Evolutionary conservation across 1,140 invertebrate genomes (phyloP), one percentile per base, ranked within the genome.

Genomic region (Linepithema humile): DNA sequence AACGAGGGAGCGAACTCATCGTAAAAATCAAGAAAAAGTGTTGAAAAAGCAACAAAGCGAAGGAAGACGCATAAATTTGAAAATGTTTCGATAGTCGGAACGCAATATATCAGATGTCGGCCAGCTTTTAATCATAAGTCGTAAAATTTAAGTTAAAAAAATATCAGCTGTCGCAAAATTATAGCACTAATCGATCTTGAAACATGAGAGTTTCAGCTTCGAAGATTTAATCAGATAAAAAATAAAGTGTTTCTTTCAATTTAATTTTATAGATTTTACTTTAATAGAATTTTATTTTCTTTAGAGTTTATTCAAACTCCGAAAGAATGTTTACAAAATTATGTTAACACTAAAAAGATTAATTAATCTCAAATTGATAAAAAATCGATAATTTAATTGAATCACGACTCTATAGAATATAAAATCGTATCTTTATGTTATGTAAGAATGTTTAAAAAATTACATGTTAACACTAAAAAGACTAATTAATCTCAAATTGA

Each of bases 61-160:
- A 20, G 10, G n/a, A 7, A 65, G 59, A 50, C 64, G 45, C 12
- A 80, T 80, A 80, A 70, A 80, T 70, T 69, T 12, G 35, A 53
- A 69, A 32, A 10, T 6, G 26, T 59, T 45, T 20, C 26, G 35
- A 9, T 73, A 10, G 57, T n/a, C 32, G 29, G 1, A 48, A 53
- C 62, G 26, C 4, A n/a, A 32, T 65, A 35, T 65, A 45, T 7
- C 23, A 0, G 10, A 20, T 32, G 17, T 73, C 7, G 3, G 3
- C 5, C 17, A 70, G 5, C 38, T 67, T 43, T 43, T 15, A 69
- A 6, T 1, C n/a, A 20, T 53, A 53, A 70, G 20, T 20, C 6
- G 20, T 9, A 53, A 2, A 53, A 6, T 48, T 32, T 32, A 70
- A 50, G 53, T 53, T 20, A 50, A 50, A 3, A 48, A 7, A 70